Base-by-base conservation (phyloP, 2,888 invertebrate species). In the Nasonia oneida region DNA sequence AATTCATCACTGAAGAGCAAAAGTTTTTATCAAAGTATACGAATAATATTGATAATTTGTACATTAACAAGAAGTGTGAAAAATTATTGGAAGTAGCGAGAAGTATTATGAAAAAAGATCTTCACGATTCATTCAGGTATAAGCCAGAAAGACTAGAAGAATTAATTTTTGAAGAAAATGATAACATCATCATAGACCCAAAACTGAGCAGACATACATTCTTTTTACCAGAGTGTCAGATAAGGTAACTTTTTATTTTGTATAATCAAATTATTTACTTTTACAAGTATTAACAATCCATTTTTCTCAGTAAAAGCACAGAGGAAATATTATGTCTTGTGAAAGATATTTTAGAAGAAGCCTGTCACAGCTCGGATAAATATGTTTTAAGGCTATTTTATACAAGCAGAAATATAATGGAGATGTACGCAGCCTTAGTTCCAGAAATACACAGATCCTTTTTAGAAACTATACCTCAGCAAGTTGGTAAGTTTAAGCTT, bases 391-490 rank as follows among this genome's bases (percentile, higher is more conserved):
- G 95, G 90, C 93, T 98, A 86, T 96, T 96, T 89, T 95, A 95
- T 83, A 96, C 97, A 0, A 96, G 96, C 6, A 94, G 97, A 87
- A 95, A 96, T 88, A 95, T 98, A 87, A 95, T 98, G 89, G 96
- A 96, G 90, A 94, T 96, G 89, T 98, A 98, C 92, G 95, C 96
- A 85, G 95, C 95, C 73, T 95, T 97, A 78, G 96, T 98, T 39
- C 97, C 97, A 0, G 96, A 96, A 88, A 95, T 96, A 90, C 98
- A 98, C 93, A 96, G 96, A 91, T 96, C 96, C 90, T 95, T 96
- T 89, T 94, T 98, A 84, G 95, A 96, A 91, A 97, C 96, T 1
- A 96, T 98, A 90, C 98, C 98, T 3, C 98, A 98, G 91, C 97
- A 98, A 94, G 96, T 97, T 89, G 97, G 97, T 97, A 91, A 94